These are phyloP conservation scores for Xerus inauris DNA, from an alignment of 2,113 vertebrate genomes.

Conservation along the genomic window DNA sequence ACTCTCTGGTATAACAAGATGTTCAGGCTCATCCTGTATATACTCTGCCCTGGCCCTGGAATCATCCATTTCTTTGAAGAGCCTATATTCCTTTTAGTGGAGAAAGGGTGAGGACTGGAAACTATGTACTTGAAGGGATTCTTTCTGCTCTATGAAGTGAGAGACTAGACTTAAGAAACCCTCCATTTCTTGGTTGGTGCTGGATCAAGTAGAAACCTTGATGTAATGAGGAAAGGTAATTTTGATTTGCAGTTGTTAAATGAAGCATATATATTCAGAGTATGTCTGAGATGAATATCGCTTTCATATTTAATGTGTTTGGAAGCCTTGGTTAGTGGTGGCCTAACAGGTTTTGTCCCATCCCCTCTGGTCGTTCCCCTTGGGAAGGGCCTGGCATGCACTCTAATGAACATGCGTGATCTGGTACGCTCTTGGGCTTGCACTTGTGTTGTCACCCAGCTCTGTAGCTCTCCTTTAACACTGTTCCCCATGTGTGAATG, in stretches of 20 bases:
- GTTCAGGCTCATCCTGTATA: background rate
- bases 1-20: background rate
- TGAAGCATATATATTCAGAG: constrained; percentile 12
- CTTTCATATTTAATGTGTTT: constrained; percentile 10
- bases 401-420: background rate
- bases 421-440: background rate
- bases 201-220: background rate
- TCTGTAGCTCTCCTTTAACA: background rate
- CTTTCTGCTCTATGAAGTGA: background rate
- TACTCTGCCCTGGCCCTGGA: background rate
- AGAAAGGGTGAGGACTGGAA: background rate
- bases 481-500: background rate
- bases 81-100: background rate
- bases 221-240: background rate
- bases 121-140: background rate
- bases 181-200: background rate
- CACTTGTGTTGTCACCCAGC: background rate
- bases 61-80: background rate
- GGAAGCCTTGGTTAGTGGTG: constrained; percentile 21
- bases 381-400: background rate
- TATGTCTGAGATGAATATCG: background rate
- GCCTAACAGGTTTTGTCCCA: background rate
- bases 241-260: background rate
- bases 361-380: background rate
- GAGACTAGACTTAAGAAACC: background rate